Base-by-base conservation (phyloP, 1,140 invertebrate species). In the Drosophila malerkotliana region DNA sequence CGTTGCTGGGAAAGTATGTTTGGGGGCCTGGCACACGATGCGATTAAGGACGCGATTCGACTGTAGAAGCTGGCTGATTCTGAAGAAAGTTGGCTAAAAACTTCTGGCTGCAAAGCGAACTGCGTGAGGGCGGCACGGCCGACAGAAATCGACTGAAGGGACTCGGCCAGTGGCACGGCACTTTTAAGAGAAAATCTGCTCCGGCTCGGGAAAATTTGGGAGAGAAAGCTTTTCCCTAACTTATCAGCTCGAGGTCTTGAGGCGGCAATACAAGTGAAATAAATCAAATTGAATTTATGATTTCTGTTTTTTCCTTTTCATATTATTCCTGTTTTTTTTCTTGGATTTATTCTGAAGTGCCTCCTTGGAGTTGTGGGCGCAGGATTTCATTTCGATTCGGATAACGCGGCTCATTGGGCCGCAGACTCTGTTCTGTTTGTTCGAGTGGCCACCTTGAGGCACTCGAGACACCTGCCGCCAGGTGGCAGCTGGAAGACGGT, bases 251-350 rank as follows among this genome's bases (percentile, higher is more conserved):
- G 18, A 14, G 1, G 41, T 18, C 41, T 56, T 30, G 41, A 57
- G 72, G 57, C 67, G 52, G 60, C 56, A 77, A 88, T 80, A 80
- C 71, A 80, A 77, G 61, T 75, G 57, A 72, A 79, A 79, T 69
- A 90, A 90, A 85, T 84, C 84, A 80, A 90, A 89, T 89, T 84
- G 72, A 89, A 88, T 89, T 83, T 90, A 84, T 89, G 84, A 72
- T 89, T 72, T 71, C 63, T 72, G 61, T 77, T 68, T 72, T 63
- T 54, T 59, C 45, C 63, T 72, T 34, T 39, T 68, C 56, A 55
- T 45, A 37, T 49, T 54, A 21, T 14, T 67, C 12, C 49, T 49
- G 47, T n/a, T 58, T 10, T 8, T 18, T 18, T 15, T 45, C n/a
- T 6, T 14, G 4, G 26, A 41, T 51, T 14, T 18, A 14, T 28